A percentile compares a stretch with the other conserved stretches of the same genome.
These are phyloP conservation scores for Brachyhypopomus gauderio DNA, from an alignment of 2,113 vertebrate genomes.

Conservation along the genomic window DNA sequence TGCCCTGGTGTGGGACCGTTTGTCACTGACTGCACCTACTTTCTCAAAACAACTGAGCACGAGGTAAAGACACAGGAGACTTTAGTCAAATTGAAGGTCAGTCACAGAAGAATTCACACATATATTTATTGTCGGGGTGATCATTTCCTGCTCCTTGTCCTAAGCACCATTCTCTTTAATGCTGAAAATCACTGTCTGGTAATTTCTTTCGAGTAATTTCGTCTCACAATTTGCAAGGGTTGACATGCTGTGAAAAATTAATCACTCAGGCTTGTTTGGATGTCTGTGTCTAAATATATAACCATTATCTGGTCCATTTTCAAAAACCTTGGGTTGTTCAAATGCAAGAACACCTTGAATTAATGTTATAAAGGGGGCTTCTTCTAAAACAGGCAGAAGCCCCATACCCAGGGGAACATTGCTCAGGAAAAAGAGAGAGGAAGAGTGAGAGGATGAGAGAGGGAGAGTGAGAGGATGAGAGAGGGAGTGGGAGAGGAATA, in stretches of 20 bases:
- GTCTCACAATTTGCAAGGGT: neutral
- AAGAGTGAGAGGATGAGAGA: neutral
- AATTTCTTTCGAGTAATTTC: neutral
- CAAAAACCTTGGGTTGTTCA: constrained; percentile 32
- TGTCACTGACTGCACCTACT: no score
- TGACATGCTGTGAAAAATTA: neutral
- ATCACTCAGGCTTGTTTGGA: neutral
- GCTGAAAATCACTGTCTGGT: neutral
- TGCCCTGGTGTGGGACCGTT: no score
- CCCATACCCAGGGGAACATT: constrained; percentile 40
- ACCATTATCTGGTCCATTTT: constrained; percentile 15
- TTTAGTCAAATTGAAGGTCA: neutral
- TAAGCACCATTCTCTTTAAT: neutral
- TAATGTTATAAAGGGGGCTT: constrained; percentile 38
- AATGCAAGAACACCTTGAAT: constrained; percentile 31
- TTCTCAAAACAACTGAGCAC: no score
- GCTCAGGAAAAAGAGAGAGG: constrained; percentile 8
- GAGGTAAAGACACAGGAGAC: neutral
- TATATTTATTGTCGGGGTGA: neutral
- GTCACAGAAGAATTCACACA: neutral
- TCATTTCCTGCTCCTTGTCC: neutral
- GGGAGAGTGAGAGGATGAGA: constrained; percentile 6
- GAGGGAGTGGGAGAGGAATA: constrained; percentile 6
- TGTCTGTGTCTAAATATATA: neutral
- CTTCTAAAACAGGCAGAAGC: constrained; percentile 34